Evolutionary conservation across 2,797 vertebrate species (phyloP), one percentile per base, ranked within the genome.

Genomic region (Steatocranus sp.): DNA sequence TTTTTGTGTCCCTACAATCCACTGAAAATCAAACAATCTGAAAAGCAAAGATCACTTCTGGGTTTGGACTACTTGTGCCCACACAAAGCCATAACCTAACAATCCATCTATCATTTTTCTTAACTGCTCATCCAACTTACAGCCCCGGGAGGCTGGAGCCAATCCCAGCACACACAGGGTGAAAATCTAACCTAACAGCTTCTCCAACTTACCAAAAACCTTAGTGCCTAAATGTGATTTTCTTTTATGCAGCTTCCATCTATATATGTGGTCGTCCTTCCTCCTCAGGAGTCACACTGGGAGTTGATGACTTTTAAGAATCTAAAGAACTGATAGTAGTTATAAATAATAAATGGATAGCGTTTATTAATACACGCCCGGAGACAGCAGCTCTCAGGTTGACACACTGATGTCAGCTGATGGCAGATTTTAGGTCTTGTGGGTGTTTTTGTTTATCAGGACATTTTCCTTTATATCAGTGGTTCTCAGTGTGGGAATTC

Each of bases 281-380:
- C 15, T 70, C 15, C 23, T 70, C 23, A 43, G 3, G 66, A 46
- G 23, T 70, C 38, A 27, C 38, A 70, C 23, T 70, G 66, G 38
- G 11, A 30, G 23, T 30, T 70, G 23, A 48, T 73, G 43, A 1
- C 17, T 73, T 73, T 30, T 73, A 70, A 70, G 66, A 46, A 46
- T 4, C 23, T 48, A 18, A 70, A 70, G 23, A 20, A 38, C 34
- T 66, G 34, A 34, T 66, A 66, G n/a, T 70, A 46, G 43, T 30
- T 30, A 30, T 30, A 46, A 48, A 73, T 11, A 30, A 48, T 48
- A n/a, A 48, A 73, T 8, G 43, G 43, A 32, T 3, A 73, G 10
- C 0, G 0, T 32, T 73, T 73, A 73, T 73, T 73, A n/a, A 73
- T n/a, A 30, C 25, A 49, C 43, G 11, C 7, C 25, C 25, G 1